Percentiles rank a stretch among this genome's conserved stretches.
Evolutionary conservation across 1,140 invertebrate genomes (phyloP).

Genomic region (Drosophila funebris): DNA sequence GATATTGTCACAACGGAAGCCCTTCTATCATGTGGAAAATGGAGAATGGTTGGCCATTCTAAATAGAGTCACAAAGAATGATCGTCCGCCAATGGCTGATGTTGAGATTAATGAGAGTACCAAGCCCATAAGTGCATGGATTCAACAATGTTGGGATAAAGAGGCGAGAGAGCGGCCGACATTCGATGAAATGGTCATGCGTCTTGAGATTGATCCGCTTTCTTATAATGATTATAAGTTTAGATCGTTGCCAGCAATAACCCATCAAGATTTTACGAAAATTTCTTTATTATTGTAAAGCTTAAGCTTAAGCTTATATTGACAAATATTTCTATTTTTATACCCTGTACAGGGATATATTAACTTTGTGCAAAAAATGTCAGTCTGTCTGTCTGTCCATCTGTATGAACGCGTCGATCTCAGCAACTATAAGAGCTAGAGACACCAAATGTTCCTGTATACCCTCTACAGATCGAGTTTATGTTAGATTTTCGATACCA

Average conservation of each 20-base stretch:
- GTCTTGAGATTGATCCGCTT: background rate
- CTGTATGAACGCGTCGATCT: too few relatives aligned
- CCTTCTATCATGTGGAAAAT: conserved; percentile 15
- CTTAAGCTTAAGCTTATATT: too few relatives aligned
- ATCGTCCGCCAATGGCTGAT: background rate
- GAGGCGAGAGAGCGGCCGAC: background rate
- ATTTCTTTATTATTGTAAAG: too few relatives aligned
- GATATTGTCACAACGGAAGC: conserved; percentile 20
- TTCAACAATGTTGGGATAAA: background rate
- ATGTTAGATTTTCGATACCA: too few relatives aligned
- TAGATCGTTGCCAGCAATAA: background rate
- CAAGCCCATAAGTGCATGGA: background rate
- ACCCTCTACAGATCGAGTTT: too few relatives aligned
- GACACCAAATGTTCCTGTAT: too few relatives aligned
- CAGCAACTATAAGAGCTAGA: too few relatives aligned
- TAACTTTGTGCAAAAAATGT: too few relatives aligned
- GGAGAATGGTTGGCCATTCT: background rate
- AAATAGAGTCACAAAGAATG: background rate
- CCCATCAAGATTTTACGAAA: background rate
- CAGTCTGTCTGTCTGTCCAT: too few relatives aligned
- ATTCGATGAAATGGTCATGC: background rate
- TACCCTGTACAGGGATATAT: too few relatives aligned
- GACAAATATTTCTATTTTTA: too few relatives aligned
- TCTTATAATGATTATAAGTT: background rate
- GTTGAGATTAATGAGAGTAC: background rate